Evolutionary conservation across 2,113 vertebrate species (phyloP).

Genomic region (Cyrtonyx montezumae): DNA sequence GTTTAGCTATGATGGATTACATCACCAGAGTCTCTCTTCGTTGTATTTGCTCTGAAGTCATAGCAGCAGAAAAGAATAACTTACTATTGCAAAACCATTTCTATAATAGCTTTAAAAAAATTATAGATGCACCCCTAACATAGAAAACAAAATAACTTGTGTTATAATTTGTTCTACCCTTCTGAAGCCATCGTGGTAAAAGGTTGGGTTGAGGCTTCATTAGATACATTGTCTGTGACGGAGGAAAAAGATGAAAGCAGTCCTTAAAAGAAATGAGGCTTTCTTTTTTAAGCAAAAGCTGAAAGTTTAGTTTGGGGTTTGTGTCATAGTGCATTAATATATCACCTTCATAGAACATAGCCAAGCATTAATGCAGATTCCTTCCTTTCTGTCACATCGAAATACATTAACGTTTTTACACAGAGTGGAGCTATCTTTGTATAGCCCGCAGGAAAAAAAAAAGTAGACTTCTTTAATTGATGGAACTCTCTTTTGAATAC

Average conservation of each 20-base stretch:
- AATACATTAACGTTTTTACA: neutral
- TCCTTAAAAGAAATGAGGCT: neutral
- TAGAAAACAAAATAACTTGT: neutral
- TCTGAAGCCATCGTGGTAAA: neutral
- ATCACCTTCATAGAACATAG: neutral
- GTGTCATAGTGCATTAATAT: neutral
- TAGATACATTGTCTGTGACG: neutral
- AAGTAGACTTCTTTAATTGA: neutral
- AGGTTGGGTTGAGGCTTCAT: neutral
- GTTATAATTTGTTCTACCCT: constrained; percentile 24
- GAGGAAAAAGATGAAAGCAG: neutral
- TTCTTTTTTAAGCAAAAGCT: neutral
- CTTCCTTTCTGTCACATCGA: constrained; percentile 1
- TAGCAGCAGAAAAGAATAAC: neutral
- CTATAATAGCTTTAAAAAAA: neutral
- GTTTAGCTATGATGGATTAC: constrained; percentile 26
- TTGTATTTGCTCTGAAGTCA: neutral
- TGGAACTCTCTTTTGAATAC: neutral
- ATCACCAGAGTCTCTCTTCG: neutral
- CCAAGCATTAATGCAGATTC: neutral
- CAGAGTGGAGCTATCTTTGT: neutral
- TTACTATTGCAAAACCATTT: neutral
- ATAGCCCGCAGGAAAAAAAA: constrained; percentile 2
- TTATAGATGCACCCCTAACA: accelerated
- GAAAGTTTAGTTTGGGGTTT: neutral